These are phyloP conservation scores for Dugesia japonica DNA, from an alignment of 2,888 invertebrate species.

Conservation along the genomic window DNA sequence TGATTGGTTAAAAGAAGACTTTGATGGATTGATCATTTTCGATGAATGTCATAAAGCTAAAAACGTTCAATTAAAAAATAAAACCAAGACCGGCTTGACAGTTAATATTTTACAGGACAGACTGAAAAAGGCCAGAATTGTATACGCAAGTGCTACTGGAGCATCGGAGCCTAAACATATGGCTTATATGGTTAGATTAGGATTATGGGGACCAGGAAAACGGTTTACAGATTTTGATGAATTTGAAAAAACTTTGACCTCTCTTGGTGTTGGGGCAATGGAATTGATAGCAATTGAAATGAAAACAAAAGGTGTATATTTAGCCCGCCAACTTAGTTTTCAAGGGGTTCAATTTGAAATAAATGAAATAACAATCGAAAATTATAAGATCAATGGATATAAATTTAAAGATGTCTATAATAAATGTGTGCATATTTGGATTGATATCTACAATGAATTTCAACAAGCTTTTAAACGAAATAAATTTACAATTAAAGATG, in stretches of 20 bases:
- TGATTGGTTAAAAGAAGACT: constrained; percentile 1
- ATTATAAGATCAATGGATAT: constrained; percentile 65
- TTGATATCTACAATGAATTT: not conserved
- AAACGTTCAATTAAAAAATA: not conserved
- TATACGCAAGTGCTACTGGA: constrained; percentile 21
- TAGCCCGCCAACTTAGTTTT: constrained; percentile 16
- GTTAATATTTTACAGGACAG: constrained; percentile 22
- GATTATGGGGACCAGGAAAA: constrained; percentile 1
- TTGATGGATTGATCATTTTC: constrained; percentile 4
- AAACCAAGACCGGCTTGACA: constrained; percentile 24
- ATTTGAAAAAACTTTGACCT: not conserved
- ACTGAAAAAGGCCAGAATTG: constrained; percentile 17
- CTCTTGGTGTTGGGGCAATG: constrained; percentile 21
- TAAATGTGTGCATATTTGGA: constrained; percentile 63
- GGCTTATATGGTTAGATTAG: constrained; percentile 21
- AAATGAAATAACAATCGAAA: constrained; percentile 58
- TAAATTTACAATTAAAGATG: not conserved
- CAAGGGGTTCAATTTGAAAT: not conserved
- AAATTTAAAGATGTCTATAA: constrained; percentile 80
- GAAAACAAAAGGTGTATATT: constrained; percentile 6
- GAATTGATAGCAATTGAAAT: constrained; percentile 21
- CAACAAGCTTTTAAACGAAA: not conserved
- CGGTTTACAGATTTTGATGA: not conserved
- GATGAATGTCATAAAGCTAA: constrained; percentile 26
- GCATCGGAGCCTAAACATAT: constrained; percentile 15